Evolutionary conservation across 1,140 invertebrate genomes (phyloP).

Genomic region (Brachionus paranguensis): DNA sequence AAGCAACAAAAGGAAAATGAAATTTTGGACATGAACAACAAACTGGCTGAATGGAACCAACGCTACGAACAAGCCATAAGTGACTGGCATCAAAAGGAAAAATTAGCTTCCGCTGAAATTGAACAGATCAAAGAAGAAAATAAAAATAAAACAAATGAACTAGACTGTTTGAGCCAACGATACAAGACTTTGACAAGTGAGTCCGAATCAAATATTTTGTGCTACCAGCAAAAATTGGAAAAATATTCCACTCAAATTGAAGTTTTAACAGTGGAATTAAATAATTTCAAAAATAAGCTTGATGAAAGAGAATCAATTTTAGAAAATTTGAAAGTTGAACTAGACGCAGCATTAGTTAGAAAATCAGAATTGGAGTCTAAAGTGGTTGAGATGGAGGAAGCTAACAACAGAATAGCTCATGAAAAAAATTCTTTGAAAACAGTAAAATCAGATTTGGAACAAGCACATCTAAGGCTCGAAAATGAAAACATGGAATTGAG

Average conservation of each 20-base stretch:
- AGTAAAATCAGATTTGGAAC: not conserved
- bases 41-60: not conserved
- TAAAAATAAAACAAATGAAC: not conserved
- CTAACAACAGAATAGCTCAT: not conserved
- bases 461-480: not conserved
- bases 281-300: not conserved
- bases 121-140: not conserved
- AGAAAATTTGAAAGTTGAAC: not conserved
- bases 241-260: not conserved
- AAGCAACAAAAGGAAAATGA: not conserved
- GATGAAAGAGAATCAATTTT: not conserved
- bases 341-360: not conserved
- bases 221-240: not conserved
- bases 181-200: not conserved
- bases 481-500: not conserved
- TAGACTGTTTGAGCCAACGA: not conserved
- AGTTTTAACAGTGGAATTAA: not conserved
- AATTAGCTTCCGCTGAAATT: not conserved
- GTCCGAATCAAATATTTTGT: not conserved
- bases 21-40: not conserved
- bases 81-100: not conserved
- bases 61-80: not conserved
- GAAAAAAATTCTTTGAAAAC: not conserved
- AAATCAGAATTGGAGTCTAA: not conserved
- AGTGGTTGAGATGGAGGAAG: not conserved